Percentiles rank a stretch among this genome's conserved stretches.
Evolutionary conservation across 2,797 vertebrate species (phyloP).

Genomic region (Peromyscus nudipes): DNA sequence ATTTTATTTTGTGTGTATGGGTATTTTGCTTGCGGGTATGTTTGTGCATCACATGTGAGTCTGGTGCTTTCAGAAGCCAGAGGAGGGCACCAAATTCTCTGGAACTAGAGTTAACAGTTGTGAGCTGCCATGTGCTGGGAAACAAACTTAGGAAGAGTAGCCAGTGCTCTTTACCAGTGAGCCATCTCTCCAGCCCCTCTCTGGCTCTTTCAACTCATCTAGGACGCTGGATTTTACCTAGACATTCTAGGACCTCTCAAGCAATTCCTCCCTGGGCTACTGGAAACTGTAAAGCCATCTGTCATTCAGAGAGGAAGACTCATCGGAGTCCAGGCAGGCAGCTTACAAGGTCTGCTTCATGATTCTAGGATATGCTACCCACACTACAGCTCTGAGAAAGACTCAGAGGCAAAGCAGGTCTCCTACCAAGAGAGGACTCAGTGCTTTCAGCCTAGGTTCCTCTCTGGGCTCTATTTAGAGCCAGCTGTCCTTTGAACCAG

Average conservation of each 20-base stretch:
- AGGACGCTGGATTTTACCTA: background rate
- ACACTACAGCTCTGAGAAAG: slow-evolving; percentile 65
- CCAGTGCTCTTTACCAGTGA: background rate
- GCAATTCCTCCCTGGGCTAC: background rate
- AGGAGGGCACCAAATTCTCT: background rate
- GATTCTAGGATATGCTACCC: slow-evolving; percentile 45
- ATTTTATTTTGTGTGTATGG: background rate
- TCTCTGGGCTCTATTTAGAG: slow-evolving; percentile 76
- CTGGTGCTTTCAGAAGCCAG: background rate
- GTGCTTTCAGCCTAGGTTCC: slow-evolving; percentile 67
- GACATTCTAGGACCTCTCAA: background rate
- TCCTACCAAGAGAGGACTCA: slow-evolving; percentile 65
- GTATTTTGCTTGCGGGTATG: background rate
- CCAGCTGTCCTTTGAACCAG: slow-evolving; percentile 88
- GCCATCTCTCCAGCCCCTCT: background rate
- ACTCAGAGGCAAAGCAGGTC: slow-evolving; percentile 62
- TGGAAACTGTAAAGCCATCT: background rate
- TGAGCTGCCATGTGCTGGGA: background rate
- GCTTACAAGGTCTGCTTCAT: background rate
- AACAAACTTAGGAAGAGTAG: background rate
- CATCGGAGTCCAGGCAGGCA: background rate
- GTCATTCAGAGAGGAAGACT: background rate
- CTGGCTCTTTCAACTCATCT: background rate
- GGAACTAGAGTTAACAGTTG: background rate
- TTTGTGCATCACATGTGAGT: background rate